Base-by-base conservation (phyloP, 2,113 vertebrate genomes). In the Antechinus flavipes region DNA sequence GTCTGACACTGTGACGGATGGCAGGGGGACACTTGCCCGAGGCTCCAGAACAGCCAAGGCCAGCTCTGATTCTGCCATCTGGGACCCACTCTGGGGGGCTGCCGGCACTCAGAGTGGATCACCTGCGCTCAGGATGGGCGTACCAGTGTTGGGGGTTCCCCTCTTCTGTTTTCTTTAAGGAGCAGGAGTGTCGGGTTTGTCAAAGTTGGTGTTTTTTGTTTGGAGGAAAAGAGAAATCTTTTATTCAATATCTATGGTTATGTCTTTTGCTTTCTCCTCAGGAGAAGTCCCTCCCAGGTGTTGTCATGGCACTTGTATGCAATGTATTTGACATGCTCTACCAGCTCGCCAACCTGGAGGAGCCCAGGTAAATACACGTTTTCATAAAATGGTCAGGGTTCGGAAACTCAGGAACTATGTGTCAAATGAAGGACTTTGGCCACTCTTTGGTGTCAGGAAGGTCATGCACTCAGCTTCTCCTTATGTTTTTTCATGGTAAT, bases 271-370 rank as follows among this genome's bases (percentile, higher is more conserved):
- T 98, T 98, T 97, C 95, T 98, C 93, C 95, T 92, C 97, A 99
- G 99, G 99, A 99, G 98, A 99, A 99, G 95, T 99, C 99, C 27
- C 99, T 99, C 50, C 99, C 99, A 46, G 99, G 99, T 50, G 99
- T 99, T 53, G 99, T 99, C 97, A 99, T 99, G 99, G 99, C 99
- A 27, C 98, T 99, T 0, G 99, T 99, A 91, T 99, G 99, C 96
- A 99, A 99, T 54, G 99, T 99, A 46, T 99, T 99, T 97, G 99
- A 99, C 98, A 99, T 99, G 99, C 99, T 99, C 90, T 99, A 99
- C 98, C 99, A 99, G 96, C 99, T 99, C 95, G 99, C 99, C 97
- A 99, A 99, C 96, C 98, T 99, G 3, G 99, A 99, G 94, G 99
- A 99, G 97, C 99, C 99, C 95, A 99, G 99, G 99, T 99, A 98